These are phyloP conservation scores for Dichetophora obliterata DNA, from an alignment of 2,888 invertebrate genomes.

Conservation along the genomic window DNA sequence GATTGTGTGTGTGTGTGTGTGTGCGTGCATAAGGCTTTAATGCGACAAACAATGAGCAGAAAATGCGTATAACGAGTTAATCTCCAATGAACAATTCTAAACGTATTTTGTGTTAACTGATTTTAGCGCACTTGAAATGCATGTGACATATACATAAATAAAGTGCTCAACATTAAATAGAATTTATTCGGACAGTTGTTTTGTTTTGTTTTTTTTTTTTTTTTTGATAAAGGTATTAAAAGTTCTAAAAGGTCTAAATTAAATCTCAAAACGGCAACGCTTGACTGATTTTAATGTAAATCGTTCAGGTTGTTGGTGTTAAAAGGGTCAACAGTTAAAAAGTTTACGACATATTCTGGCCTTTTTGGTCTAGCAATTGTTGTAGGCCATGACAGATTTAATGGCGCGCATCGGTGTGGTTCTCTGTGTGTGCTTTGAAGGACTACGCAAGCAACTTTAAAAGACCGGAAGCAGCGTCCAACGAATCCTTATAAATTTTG, in stretches of 20 bases:
- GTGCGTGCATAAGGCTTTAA: neutral
- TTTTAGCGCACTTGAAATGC: neutral
- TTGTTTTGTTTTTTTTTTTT: neutral
- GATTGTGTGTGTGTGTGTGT: neutral
- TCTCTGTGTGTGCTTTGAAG: neutral
- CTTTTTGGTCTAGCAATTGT: neutral
- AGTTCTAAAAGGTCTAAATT: neutral
- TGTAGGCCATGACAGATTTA: neutral
- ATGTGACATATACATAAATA: neutral
- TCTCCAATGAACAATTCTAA: neutral
- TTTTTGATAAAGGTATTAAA: neutral
- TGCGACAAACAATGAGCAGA: neutral
- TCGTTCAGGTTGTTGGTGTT: neutral
- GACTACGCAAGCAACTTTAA: neutral
- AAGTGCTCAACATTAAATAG: neutral
- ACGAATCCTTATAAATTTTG: no score
- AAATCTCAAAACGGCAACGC: neutral
- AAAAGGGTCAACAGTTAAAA: slow-evolving; percentile 3
- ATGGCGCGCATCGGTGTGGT: neutral
- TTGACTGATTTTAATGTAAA: neutral
- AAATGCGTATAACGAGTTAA: neutral
- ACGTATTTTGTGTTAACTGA: neutral
- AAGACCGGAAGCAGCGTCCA: neutral
- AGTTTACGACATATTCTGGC: neutral
- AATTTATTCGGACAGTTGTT: neutral